Conservation (phyloP, 2,113 vertebrate species). For the Ptilorrhoa leucosticta region DNA sequence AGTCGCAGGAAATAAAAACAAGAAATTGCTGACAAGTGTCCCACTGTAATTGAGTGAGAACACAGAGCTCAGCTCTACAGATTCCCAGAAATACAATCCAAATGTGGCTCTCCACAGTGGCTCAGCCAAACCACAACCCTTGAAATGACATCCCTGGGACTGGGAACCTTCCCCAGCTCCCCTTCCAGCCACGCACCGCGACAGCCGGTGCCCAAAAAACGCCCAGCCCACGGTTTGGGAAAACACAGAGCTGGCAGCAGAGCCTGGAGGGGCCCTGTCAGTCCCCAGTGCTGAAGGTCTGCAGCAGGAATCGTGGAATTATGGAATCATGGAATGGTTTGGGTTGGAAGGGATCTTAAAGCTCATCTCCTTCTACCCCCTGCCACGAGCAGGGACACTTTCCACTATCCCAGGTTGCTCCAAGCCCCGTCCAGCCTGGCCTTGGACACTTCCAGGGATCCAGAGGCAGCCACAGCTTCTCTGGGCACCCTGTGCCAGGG, state of each 20-base stretch:
- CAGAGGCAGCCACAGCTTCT: not conserved
- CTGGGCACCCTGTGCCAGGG: not conserved
- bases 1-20: not conserved
- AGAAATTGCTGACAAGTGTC: constrained; percentile 43
- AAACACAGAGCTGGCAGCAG: not conserved
- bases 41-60: constrained; percentile 31
- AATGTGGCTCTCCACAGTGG: not conserved
- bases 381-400: not conserved
- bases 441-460: not conserved
- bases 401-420: fast-evolving
- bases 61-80: not conserved
- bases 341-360: not conserved
- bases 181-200: not conserved
- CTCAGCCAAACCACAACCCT: constrained; percentile 20
- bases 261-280: not conserved
- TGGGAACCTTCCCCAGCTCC: not conserved
- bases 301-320: not conserved
- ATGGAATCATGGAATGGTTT: not conserved
- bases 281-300: not conserved
- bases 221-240: not conserved
- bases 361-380: fast-evolving
- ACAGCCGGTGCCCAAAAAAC: not conserved
- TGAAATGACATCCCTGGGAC: not conserved
- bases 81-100: constrained; percentile 36
- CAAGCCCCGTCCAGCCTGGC: fast-evolving